These are phyloP conservation scores for Frieseomelitta varia DNA, from an alignment of 1,140 invertebrate genomes.

Conservation along the genomic window DNA sequence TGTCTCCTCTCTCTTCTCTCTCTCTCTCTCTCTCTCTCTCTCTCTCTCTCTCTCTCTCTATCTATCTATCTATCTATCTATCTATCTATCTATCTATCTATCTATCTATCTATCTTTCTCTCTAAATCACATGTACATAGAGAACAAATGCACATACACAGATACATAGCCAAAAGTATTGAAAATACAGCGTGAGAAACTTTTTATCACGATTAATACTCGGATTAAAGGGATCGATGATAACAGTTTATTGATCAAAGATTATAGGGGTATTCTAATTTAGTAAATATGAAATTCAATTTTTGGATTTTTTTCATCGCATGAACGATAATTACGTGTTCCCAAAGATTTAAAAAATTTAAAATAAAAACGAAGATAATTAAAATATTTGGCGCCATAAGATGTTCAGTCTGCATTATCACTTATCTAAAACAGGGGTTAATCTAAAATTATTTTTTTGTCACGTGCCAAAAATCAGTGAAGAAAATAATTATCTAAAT, in stretches of 20 bases:
- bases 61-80: no score
- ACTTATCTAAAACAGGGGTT: background rate
- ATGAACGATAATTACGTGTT: background rate
- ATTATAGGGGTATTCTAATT: conserved; percentile 6
- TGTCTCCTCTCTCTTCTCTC: background rate
- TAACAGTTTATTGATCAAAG: background rate
- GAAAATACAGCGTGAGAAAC: background rate
- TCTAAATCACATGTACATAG: conserved; percentile 11
- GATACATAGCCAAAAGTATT: background rate
- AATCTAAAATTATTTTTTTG: background rate
- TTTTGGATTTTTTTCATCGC: background rate
- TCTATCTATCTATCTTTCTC: no score
- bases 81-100: no score
- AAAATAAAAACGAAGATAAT: background rate
- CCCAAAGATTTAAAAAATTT: background rate
- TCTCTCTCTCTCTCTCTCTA: no score
- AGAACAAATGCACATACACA: background rate
- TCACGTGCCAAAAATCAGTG: background rate
- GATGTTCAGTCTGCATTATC: background rate
- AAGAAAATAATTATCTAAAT: background rate
- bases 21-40: no score
- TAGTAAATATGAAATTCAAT: background rate
- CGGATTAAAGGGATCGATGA: background rate
- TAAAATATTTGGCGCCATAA: no score
- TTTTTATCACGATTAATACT: conserved; percentile 11